These are phyloP conservation scores for Zingel zingel DNA, from an alignment of 2,113 vertebrate genomes.

Conservation along the genomic window DNA sequence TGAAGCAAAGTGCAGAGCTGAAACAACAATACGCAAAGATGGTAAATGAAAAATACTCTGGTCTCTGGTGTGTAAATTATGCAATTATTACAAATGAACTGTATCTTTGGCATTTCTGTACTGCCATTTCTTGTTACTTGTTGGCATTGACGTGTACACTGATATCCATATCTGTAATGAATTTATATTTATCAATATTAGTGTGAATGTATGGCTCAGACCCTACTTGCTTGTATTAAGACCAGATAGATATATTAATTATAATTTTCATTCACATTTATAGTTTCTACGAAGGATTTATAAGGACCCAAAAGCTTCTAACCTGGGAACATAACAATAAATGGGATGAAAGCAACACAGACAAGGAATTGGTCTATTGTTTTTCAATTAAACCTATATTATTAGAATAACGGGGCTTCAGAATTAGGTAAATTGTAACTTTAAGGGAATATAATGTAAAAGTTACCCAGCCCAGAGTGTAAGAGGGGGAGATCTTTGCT, in stretches of 20 bases:
- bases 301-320: neutral
- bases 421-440: neutral
- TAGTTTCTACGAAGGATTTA: too few species aligned
- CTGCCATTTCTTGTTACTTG: neutral
- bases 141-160: too few species aligned
- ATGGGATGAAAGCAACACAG: neutral
- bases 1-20: slow-evolving; percentile 94
- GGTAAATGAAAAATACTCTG: neutral
- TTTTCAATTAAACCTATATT: neutral
- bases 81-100: neutral
- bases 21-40: slow-evolving; percentile 12
- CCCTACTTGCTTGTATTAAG: neutral
- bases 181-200: too few species aligned
- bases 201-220: neutral
- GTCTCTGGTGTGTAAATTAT: neutral
- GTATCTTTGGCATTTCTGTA: too few species aligned
- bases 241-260: too few species aligned
- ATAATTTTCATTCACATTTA: too few species aligned
- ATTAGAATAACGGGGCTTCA: neutral
- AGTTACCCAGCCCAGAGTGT: neutral
- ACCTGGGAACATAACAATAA: neutral
- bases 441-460: neutral
- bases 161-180: neutral
- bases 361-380: too few species aligned
- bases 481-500: neutral